Base-by-base conservation (phyloP, 1,140 invertebrate genomes). In the Chlorops oryzae region DNA sequence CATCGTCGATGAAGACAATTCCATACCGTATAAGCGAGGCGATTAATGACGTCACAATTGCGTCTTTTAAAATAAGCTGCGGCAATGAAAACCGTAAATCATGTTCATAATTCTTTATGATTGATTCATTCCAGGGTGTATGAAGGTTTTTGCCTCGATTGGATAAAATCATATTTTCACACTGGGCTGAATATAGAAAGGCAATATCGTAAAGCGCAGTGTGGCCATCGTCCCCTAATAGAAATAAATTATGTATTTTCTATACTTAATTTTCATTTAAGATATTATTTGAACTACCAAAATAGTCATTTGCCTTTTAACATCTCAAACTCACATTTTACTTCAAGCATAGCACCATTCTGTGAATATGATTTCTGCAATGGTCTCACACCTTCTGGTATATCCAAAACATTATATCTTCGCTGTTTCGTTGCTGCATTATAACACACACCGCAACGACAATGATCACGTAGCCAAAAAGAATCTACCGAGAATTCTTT, bases 221-320 rank as follows among this genome's bases (percentile, higher is more conserved):
- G 43, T 72, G 70, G 7, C 50, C 57, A 43, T 72, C 69, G 49
- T 50, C 59, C 70, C 70, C 70, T 72, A n/a, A 23, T 41, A 40
- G 13, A n/a, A 32, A 48, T n/a, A 23, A 34, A 34, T 39, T 3
- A 32, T 18, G 23, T 3, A 23, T 2, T 5, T 2, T 5, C 0
- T 6, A 2, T 22, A 20, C 2, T 27, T 13, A 6, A 12, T 3
- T 23, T 3, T 38, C 10, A 37, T 37, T 34, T 20, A 37, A 50
- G 6, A 50, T 3, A 40, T 7, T 12, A 42, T 57, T 60, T 47
- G 59, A 63, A 59, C 18, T 44, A 18, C 7, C 64, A 52, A 10
- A 39, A 2, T 1, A 62, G 17, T 2, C 44, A 24, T 4, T 48
- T 9, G 2, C 27, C 35, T 37, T 12, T 10, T 50, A 17, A 46